Conservation (phyloP, 2,113 vertebrate genomes). For the Ovis canadensis region DNA sequence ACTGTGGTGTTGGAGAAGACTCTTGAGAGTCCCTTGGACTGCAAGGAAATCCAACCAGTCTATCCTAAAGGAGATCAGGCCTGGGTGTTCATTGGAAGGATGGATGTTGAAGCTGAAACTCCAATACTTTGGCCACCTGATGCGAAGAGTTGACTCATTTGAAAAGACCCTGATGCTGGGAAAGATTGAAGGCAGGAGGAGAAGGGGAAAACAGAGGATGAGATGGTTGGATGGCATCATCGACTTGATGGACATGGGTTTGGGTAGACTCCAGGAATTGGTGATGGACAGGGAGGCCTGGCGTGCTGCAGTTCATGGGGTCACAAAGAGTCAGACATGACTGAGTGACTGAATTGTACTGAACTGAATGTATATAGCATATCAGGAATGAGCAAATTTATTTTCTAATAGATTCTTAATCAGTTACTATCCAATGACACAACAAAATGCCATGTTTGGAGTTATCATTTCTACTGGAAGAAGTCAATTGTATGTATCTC, state of each 20-base stretch:
- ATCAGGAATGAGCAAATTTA: not conserved
- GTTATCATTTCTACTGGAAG: not conserved
- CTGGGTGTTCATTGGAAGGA: not conserved
- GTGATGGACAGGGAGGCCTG: not conserved
- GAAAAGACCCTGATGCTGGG: not conserved
- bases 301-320: not conserved
- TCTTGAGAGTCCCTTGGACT: not conserved
- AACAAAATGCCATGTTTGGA: not conserved
- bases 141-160: not conserved
- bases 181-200: not conserved
- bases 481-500: not conserved
- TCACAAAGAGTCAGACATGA: fast-evolving
- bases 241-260: fast-evolving
- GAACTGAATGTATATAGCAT: not conserved
- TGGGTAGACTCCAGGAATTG: not conserved
- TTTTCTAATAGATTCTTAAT: not conserved
- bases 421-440: not conserved
- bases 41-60: not conserved
- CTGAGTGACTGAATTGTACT: not conserved
- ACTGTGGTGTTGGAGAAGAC: too few relatives aligned
- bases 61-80: not conserved
- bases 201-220: fast-evolving
- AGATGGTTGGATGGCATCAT: not conserved
- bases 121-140: not conserved
- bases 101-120: not conserved